These are phyloP conservation scores for Ciona savignyi DNA, from an alignment of 23 tunicate species.

Conservation along the genomic window DNA sequence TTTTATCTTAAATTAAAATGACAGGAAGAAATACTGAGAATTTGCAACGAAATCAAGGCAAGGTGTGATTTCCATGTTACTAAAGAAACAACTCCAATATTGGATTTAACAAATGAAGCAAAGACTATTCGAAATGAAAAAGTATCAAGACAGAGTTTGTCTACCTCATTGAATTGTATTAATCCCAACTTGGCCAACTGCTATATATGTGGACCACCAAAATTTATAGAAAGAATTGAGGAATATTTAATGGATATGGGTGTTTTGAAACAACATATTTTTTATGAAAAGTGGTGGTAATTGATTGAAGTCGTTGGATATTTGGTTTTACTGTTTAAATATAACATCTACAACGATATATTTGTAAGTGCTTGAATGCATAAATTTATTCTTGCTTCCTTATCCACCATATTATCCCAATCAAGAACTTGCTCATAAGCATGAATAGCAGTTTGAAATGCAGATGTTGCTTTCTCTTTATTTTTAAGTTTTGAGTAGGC, in stretches of 20 bases:
- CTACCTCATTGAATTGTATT: not conserved
- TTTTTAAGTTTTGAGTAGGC: not conserved
- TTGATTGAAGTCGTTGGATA: no score
- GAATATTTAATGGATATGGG: constrained; percentile 25
- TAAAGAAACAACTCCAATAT: constrained; percentile 2
- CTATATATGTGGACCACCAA: constrained; percentile 83
- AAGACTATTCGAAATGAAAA: constrained; percentile 4
- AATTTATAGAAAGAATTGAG: constrained; percentile 56
- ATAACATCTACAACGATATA: no score
- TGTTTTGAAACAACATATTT: constrained; percentile 15
- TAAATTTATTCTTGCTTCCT: not conserved
- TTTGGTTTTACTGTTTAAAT: no score
- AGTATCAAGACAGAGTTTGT: not conserved
- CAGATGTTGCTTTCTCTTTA: not conserved
- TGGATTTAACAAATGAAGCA: not conserved
- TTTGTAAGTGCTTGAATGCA: not conserved
- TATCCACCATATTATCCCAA: not conserved
- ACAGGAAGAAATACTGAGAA: constrained; percentile 44
- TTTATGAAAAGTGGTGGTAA: constrained; percentile 94
- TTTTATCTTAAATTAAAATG: not conserved
- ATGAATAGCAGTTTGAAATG: not conserved
- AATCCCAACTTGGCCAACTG: constrained; percentile 17
- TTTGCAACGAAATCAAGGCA: constrained; percentile 20
- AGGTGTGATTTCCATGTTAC: constrained; percentile 37
- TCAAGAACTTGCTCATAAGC: not conserved